These are phyloP conservation scores for Chloroclystis v-ata DNA, from an alignment of 2,888 invertebrate species.

Conservation along the genomic window DNA sequence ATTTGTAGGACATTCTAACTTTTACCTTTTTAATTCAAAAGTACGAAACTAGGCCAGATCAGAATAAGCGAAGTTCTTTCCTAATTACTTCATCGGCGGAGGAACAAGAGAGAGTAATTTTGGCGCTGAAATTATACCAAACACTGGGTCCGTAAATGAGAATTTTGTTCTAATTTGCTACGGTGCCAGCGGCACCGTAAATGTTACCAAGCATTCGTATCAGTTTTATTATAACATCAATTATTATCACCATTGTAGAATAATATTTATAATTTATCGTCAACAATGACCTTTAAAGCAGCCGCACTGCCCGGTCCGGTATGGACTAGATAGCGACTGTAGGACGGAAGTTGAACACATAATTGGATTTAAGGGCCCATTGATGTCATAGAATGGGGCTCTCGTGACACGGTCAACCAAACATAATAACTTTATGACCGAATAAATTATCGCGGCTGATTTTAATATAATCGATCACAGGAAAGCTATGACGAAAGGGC, in stretches of 20 bases:
- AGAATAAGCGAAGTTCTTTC: no score
- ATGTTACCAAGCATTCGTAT: not conserved
- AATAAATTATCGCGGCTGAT: slow-evolving; percentile 10
- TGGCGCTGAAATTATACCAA: not conserved
- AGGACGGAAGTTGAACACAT: slow-evolving; percentile 29
- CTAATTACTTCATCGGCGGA: not conserved
- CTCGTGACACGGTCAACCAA: slow-evolving; percentile 22
- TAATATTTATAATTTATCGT: slow-evolving; percentile 3
- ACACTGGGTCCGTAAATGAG: slow-evolving; percentile 4
- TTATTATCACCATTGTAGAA: not conserved
- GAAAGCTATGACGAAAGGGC: not conserved
- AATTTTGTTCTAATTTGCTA: slow-evolving; percentile 14
- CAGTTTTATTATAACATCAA: not conserved
- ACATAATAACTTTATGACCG: slow-evolving; percentile 16
- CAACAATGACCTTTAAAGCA: slow-evolving; percentile 17
- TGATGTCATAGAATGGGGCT: slow-evolving; percentile 25
- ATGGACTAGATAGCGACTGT: slow-evolving; percentile 24
- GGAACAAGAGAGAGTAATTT: slow-evolving; percentile 7
- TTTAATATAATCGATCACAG: slow-evolving; percentile 4
- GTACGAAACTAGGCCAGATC: no score
- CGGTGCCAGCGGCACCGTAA: not conserved
- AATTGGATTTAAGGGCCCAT: slow-evolving; percentile 31
- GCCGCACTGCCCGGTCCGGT: slow-evolving; percentile 6
- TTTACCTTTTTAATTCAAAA: no score
- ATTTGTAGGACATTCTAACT: not conserved